Evolutionary conservation across 2,888 invertebrate species (phyloP).

Genomic region (Platycheirus rosarum): DNA sequence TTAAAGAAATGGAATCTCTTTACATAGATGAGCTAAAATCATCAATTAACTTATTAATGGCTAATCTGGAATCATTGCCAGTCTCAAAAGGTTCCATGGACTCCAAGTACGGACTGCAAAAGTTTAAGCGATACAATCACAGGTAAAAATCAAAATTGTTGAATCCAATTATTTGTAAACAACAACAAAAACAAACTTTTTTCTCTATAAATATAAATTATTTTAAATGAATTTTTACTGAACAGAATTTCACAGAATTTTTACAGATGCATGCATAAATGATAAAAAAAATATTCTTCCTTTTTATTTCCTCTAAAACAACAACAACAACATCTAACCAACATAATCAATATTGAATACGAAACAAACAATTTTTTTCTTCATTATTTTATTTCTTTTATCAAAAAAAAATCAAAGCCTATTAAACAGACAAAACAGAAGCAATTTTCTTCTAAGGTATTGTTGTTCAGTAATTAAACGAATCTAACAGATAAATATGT

Average conservation of each 20-base stretch:
- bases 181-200: constrained; percentile 24
- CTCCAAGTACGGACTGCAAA: constrained; percentile 98
- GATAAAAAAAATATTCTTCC: background rate
- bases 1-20: constrained; percentile 99
- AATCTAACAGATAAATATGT: constrained; percentile 42
- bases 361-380: constrained; percentile 4
- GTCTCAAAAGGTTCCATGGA: constrained; percentile 99
- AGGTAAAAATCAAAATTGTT: too few relatives aligned
- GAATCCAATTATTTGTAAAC: too few relatives aligned
- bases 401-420: constrained; percentile 17
- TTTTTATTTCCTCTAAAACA: constrained; percentile 7
- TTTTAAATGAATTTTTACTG: background rate
- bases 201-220: too few relatives aligned
- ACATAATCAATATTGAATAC: constrained; percentile 1
- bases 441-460: constrained; percentile 71
- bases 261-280: constrained; percentile 11
- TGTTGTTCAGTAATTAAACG: constrained; percentile 25
- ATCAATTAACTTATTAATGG: constrained; percentile 98
- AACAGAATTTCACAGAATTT: background rate
- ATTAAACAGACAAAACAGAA: constrained; percentile 61
- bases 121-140: constrained; percentile 98
- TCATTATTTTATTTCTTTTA: constrained; percentile 32
- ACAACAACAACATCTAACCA: constrained; percentile 17
- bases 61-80: constrained; percentile 98
- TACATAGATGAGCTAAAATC: constrained; percentile 99